phyloP scores from a whole-genome alignment of 2,113 vertebrate species.

The Heteronetta atricapilla region DNA sequence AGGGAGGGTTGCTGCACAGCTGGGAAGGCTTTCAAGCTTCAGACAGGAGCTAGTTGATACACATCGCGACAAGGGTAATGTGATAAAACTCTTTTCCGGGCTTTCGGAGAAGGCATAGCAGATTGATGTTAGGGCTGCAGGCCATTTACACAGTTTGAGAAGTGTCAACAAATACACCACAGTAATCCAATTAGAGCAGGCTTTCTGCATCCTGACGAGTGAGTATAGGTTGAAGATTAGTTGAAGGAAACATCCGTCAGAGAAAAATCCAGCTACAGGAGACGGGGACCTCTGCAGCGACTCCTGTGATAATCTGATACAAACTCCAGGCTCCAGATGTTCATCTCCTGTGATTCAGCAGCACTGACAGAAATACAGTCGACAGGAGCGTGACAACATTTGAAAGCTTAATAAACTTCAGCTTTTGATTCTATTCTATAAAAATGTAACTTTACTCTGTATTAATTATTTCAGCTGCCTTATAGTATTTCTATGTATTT shows the following conservation, averaged over 20 bases:
- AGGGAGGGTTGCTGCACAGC: neutral
- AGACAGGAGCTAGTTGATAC: neutral
- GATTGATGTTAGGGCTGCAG: conserved; percentile 1
- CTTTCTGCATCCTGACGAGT: neutral
- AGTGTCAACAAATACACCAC: neutral
- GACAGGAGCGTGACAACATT: neutral
- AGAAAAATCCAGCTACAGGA: neutral
- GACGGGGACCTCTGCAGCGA: neutral
- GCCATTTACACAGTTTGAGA: neutral
- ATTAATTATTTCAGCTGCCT: neutral
- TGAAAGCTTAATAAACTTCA: neutral
- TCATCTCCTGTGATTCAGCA: neutral
- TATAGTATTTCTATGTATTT: neutral
- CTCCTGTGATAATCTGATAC: neutral
- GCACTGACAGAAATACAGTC: neutral
- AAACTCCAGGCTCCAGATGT: neutral
- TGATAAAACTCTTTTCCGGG: neutral
- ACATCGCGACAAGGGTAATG: neutral
- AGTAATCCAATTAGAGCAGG: conserved; percentile 7
- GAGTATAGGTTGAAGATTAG: neutral
- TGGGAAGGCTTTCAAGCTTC: neutral
- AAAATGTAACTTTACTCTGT: neutral
- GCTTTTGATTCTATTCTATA: neutral
- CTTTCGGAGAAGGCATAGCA: neutral
- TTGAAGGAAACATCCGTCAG: neutral